These are phyloP conservation scores for Osmerus eperlanus DNA, from an alignment of 2,113 vertebrate species.

Conservation along the genomic window DNA sequence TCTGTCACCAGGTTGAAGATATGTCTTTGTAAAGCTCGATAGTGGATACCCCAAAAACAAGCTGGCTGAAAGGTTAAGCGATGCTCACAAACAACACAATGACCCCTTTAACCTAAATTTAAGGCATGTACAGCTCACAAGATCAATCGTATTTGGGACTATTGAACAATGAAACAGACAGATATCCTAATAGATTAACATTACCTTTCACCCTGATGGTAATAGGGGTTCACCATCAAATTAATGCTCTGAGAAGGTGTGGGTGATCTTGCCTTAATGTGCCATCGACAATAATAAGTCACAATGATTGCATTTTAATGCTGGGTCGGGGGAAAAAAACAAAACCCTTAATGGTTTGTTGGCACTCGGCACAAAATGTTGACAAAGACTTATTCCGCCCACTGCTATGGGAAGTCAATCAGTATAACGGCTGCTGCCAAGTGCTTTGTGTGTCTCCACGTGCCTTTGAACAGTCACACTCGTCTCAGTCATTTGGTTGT, in stretches of 20 bases:
- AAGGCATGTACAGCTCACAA: too few species aligned
- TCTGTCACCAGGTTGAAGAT: too few species aligned
- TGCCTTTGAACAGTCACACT: constrained; percentile 51
- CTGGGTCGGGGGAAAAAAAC: constrained; percentile 37
- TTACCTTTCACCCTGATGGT: constrained; percentile 29
- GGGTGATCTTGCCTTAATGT: constrained; percentile 51
- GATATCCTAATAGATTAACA: too few species aligned
- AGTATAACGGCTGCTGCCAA: constrained; percentile 50
- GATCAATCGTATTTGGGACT: too few species aligned
- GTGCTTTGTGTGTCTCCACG: constrained; percentile 42
- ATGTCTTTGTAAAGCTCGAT: too few species aligned
- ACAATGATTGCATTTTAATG: constrained; percentile 66
- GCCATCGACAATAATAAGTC: constrained; percentile 59
- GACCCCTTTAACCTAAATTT: too few species aligned
- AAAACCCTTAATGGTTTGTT: constrained; percentile 55
- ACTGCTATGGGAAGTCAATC: constrained; percentile 61
- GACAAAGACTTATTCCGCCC: constrained; percentile 63
- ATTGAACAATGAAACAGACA: too few species aligned
- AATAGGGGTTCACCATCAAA: constrained; percentile 54
- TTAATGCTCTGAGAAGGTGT: constrained; percentile 57
- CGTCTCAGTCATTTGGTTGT: constrained; percentile 16
- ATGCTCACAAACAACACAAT: too few species aligned
- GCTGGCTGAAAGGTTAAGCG: too few species aligned
- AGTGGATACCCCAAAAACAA: too few species aligned
- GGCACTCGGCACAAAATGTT: constrained; percentile 35